Evolutionary conservation across 2,113 vertebrate species (phyloP), one percentile per base, ranked within the genome.

Genomic region (Numenius arquata): DNA sequence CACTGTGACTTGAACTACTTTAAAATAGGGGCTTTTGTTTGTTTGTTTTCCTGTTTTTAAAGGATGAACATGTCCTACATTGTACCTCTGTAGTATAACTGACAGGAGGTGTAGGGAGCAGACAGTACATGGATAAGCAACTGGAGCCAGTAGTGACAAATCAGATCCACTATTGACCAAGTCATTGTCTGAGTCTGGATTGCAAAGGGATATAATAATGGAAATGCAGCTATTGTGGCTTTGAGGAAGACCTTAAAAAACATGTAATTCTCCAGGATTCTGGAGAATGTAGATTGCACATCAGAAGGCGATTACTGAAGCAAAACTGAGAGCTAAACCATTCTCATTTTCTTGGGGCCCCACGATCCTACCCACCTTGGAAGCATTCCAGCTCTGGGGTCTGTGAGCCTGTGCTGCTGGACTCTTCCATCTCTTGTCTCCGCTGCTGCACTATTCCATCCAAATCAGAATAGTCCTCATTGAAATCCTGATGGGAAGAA

Each of bases 321-420:
- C 6, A 80, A 93, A 92, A 66, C 5, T 12, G 8, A 63, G 52
- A 80, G 50, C 15, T 77, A 50, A 50, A 18, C 6, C 22, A 36
- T 52, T 67, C 32, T 52, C 1, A 11, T 73, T 36, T 77, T 80
- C 77, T 59, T 63, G 9, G 21, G 7, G 32, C 7, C 29, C 6
- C 8, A 19, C 1, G 3, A 47, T 26, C 9, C 20, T 34, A 90
- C 98, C 81, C 92, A 99, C 99, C 99, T 97, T 98, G 95, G 13
- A 98, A 98, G 95, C 98, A 99, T 71, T 99, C 98, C 5, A 98
- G 98, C 85, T 99, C 99, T 8, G 98, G 98, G 11, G 98, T 99
- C 92, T 99, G 99, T 22, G 99, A 99, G 55, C 99, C 99, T 27
- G 99, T 99, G 89, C 99, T 99, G 97, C 99, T 99, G 93, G 98